Evolutionary conservation across 1,140 invertebrate species (phyloP).

Genomic region (Chionoecetes opilio): DNA sequence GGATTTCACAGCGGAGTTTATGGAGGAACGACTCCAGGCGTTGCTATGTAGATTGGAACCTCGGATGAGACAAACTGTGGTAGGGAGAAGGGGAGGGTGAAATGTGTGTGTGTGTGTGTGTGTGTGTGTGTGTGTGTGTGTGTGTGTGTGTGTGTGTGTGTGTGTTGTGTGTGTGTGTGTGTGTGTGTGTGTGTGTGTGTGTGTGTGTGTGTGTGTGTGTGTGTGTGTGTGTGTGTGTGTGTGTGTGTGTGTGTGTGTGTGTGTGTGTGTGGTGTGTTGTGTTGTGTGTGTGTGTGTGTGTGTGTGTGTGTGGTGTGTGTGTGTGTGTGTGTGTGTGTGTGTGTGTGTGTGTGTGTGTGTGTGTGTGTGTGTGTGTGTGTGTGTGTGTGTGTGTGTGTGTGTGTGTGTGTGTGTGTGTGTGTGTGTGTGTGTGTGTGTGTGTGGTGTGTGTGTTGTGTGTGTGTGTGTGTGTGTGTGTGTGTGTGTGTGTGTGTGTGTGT

Average conservation of each 20-base stretch:
- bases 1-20: slow-evolving; percentile 71
- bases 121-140: too few species aligned
- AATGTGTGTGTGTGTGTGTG: too few species aligned
- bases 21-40: slow-evolving; percentile 63
- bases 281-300: too few species aligned
- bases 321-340: slow-evolving; percentile 38
- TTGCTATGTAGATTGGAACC: slow-evolving; percentile 76
- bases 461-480: too few species aligned
- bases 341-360: not conserved
- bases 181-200: slow-evolving; percentile 10
- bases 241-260: slow-evolving; percentile 38
- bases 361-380: too few species aligned
- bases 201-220: not conserved
- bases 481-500: too few species aligned
- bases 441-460: too few species aligned
- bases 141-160: not conserved
- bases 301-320: too few species aligned
- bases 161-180: slow-evolving; percentile 52
- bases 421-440: too few species aligned
- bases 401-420: too few species aligned
- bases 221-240: slow-evolving; percentile 51
- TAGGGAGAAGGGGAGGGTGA: not conserved
- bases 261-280: not conserved
- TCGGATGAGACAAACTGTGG: slow-evolving; percentile 60
- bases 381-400: too few species aligned